Percentiles rank a stretch among this genome's conserved stretches.
Conservation (phyloP, 1,140 invertebrate genomes). For the Agrypnia vestita region DNA sequence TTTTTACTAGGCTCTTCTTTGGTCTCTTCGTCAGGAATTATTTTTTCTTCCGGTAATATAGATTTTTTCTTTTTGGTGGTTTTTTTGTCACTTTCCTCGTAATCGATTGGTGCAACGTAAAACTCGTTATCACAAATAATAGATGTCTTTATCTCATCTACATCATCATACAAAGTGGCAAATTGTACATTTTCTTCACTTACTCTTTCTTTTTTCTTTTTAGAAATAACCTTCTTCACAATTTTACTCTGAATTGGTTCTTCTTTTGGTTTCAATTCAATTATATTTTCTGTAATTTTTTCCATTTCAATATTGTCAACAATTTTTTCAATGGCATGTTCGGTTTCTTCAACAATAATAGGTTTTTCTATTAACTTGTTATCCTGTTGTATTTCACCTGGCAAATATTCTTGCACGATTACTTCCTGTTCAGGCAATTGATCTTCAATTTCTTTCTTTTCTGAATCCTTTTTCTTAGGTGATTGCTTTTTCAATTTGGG, state of each 20-base stretch:
- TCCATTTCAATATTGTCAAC: too few relatives aligned
- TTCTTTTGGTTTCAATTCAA: slow-evolving; percentile 65
- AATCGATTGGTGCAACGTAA: slow-evolving; percentile 48
- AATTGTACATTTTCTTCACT: slow-evolving; percentile 49
- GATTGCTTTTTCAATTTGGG: slow-evolving; percentile 2
- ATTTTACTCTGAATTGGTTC: slow-evolving; percentile 62
- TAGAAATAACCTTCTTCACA: slow-evolving; percentile 63
- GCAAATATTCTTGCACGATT: too few relatives aligned
- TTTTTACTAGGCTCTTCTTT: slow-evolving; percentile 63
- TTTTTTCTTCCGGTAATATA: slow-evolving; percentile 10
- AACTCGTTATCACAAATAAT: slow-evolving; percentile 64
- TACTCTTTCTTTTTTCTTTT: slow-evolving; percentile 61
- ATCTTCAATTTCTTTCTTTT: neutral
- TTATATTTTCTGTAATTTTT: slow-evolving; percentile 21
- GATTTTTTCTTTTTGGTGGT: slow-evolving; percentile 54
- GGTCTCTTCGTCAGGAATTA: slow-evolving; percentile 10
- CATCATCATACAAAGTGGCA: slow-evolving; percentile 52
- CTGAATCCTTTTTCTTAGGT: neutral
- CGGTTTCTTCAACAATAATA: too few relatives aligned
- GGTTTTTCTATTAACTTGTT: too few relatives aligned
- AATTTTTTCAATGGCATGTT: too few relatives aligned
- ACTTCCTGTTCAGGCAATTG: too few relatives aligned
- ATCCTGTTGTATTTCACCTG: too few relatives aligned
- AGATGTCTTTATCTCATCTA: slow-evolving; percentile 63
- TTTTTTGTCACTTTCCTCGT: slow-evolving; percentile 15